These are phyloP conservation scores for Capreolus pygargus DNA, from an alignment of 2,113 vertebrate genomes.

Conservation along the genomic window DNA sequence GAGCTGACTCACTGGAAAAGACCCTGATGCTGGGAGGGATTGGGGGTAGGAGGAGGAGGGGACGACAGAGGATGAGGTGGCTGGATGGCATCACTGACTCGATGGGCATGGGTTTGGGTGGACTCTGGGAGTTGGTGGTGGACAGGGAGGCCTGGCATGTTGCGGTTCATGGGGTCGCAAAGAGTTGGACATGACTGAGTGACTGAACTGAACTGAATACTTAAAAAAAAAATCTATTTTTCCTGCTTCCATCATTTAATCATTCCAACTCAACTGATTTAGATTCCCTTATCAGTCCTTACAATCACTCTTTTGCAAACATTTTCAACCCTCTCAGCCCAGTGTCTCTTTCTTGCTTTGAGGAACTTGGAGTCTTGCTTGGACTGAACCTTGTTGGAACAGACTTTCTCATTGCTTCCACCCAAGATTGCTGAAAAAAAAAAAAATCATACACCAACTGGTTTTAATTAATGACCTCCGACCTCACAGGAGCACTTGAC, in stretches of 20 bases:
- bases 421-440: background rate
- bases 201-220: too few relatives aligned
- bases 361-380: background rate
- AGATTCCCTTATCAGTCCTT: background rate
- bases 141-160: too few relatives aligned
- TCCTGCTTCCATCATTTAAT: background rate
- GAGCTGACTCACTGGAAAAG: too few relatives aligned
- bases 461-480: background rate
- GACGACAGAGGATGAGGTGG: too few relatives aligned
- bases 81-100: too few relatives aligned
- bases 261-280: background rate
- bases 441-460: background rate
- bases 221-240: background rate
- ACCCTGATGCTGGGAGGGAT: too few relatives aligned
- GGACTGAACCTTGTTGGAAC: background rate
- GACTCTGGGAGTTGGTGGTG: too few relatives aligned
- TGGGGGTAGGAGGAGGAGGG: too few relatives aligned
- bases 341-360: background rate
- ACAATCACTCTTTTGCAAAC: background rate
- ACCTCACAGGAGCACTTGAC: background rate
- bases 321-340: background rate
- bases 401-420: background rate
- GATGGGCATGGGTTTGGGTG: too few relatives aligned
- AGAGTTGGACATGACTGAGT: too few relatives aligned
- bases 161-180: too few relatives aligned